Evolutionary conservation across 2,797 vertebrate genomes (phyloP).

Genomic region (Sebastes steindachneri): DNA sequence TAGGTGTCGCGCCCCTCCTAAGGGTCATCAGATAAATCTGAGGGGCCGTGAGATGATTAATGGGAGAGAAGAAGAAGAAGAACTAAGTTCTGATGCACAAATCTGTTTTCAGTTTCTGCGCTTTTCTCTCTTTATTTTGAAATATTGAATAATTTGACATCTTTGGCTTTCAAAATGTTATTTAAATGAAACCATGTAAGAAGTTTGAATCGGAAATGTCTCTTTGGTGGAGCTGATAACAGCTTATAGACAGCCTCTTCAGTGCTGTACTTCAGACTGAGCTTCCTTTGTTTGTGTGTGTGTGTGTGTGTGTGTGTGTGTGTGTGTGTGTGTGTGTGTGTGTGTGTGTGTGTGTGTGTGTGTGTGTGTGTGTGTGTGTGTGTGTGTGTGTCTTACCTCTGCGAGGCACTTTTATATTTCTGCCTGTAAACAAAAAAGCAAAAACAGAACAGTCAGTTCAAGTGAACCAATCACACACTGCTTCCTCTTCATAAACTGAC

Average conservation of each 20-base stretch:
- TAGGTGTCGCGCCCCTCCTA: accelerated
- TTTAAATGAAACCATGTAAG: background rate
- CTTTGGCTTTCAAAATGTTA: background rate
- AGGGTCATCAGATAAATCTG: too few species aligned
- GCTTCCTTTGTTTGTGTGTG: background rate
- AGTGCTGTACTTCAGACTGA: background rate
- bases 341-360: slow-evolving; percentile 15
- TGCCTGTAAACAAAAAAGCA: slow-evolving; percentile 70
- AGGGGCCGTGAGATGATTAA: too few species aligned
- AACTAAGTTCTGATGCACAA: background rate
- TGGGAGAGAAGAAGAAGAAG: background rate
- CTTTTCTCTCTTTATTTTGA: background rate
- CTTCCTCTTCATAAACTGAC: background rate
- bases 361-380: slow-evolving; percentile 14
- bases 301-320: slow-evolving; percentile 8
- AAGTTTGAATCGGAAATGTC: background rate
- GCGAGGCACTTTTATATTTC: slow-evolving; percentile 77
- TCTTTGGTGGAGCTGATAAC: background rate
- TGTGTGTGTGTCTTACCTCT: slow-evolving; percentile 65
- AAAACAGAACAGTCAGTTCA: slow-evolving; percentile 22
- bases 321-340: background rate
- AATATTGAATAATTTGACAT: background rate
- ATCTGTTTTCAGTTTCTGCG: background rate
- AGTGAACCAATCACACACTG: background rate
- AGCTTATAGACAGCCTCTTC: background rate